A percentile compares a stretch with the other conserved stretches of the same genome.
Conservation (phyloP, 2,888 invertebrate genomes). For the Cryptophagus acutangulus region DNA sequence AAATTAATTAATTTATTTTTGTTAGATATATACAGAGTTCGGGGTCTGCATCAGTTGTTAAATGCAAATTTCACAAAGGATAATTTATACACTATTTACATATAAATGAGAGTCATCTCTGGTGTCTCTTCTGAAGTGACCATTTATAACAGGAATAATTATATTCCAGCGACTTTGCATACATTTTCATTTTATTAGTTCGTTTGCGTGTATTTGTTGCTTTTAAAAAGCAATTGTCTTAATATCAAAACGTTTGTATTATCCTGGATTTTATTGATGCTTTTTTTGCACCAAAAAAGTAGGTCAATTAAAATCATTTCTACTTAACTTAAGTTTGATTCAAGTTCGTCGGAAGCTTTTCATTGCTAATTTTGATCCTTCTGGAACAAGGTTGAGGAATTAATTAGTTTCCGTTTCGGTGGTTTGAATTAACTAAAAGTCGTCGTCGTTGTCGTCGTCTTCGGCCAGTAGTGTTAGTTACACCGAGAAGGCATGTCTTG, state of each 20-base stretch:
- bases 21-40: conserved; percentile 11
- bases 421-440: conserved; percentile 7
- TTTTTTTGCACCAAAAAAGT: no score
- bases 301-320: no score
- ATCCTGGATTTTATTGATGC: no score
- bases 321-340: no score
- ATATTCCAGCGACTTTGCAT: conserved; percentile 37
- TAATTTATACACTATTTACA: conserved; percentile 40
- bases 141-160: conserved; percentile 38
- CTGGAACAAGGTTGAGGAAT: no score
- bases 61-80: conserved; percentile 36
- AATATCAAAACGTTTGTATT: no score
- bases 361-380: no score
- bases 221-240: no score
- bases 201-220: neutral
- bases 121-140: conserved; percentile 33
- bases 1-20: conserved; percentile 21
- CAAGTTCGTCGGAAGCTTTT: no score
- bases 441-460: neutral
- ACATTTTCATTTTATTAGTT: conserved; percentile 20
- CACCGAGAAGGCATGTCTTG: conserved; percentile 7
- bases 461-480: conserved; percentile 9
- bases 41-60: conserved; percentile 25
- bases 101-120: conserved; percentile 38
- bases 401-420: conserved; percentile 6